Conservation (phyloP, 1,140 invertebrate genomes). For the Drosophila pandora region DNA sequence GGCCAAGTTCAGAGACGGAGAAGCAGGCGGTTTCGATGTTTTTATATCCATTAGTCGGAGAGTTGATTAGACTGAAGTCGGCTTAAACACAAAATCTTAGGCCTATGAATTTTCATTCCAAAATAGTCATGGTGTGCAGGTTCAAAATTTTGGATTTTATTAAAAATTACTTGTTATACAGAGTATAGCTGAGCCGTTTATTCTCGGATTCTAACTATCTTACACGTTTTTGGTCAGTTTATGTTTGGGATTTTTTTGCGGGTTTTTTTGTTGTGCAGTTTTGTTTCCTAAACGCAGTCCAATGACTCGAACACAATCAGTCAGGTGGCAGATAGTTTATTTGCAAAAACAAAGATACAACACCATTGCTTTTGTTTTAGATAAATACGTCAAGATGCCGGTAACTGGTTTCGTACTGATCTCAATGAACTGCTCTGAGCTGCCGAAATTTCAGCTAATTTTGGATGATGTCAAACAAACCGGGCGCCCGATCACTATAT, state of each 20-base stretch:
- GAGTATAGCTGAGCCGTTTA: constrained; percentile 1
- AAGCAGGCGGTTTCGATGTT: constrained; percentile 9
- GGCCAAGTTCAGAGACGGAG: constrained; percentile 44
- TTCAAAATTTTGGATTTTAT: neutral
- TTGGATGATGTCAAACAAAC: constrained; percentile 45
- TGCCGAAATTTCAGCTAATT: constrained; percentile 27
- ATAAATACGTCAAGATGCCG: constrained; percentile 40
- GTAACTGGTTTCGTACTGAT: constrained; percentile 43
- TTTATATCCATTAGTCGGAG: constrained; percentile 5
- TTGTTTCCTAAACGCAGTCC: constrained; percentile 55
- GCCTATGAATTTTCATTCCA: neutral
- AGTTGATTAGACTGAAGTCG: neutral
- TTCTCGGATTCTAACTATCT: neutral
- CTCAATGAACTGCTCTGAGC: constrained; percentile 10
- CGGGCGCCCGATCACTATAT: constrained; percentile 18
- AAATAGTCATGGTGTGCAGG: neutral
- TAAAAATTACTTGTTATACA: neutral
- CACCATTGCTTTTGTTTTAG: constrained; percentile 22
- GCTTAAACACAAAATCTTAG: neutral
- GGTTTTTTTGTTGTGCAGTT: constrained; percentile 32
- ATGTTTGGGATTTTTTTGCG: constrained; percentile 32
- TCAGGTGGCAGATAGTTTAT: constrained; percentile 32
- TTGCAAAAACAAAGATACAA: constrained; percentile 17
- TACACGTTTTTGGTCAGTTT: constrained; percentile 35
- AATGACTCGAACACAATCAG: constrained; percentile 51